Evolutionary conservation across 2,113 vertebrate species (phyloP), one percentile per base, ranked within the genome.

Genomic region (Caranx melampygus): DNA sequence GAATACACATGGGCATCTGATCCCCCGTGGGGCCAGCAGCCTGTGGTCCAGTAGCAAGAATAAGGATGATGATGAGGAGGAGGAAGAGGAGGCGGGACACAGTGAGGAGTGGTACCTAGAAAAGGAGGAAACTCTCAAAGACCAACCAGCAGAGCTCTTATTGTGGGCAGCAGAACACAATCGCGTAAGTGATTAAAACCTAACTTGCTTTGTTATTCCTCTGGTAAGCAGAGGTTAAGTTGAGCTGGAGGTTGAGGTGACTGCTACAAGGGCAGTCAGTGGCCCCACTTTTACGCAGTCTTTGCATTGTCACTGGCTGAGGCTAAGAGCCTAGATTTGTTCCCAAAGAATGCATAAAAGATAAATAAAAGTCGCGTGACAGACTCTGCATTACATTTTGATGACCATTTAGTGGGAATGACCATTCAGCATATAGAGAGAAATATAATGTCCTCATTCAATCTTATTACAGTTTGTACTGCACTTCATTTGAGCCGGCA

Each of bases 151-250:
- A 12, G 88, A 93, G 68, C 89, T 95, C 37, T 61, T 94, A 37
- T 86, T 95, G 34, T 95, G 94, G 94, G 94, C 94, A 13, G 92
- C 93, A 0, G 93, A 95, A 87, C 89, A 91, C 70, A 93, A 93
- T 70, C 90, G 92, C 0, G 94, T 95, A 79, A 92, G 92, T 91
- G 6, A 58, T 3, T 12, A 3, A 18, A 10, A 33, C 15, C 34
- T 59, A 18, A 7, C 31, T 5, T 34, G 14, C 18, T 59, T 16
- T 34, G 49, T 16, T 45, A 3, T 6, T 2, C 3, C 18, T 18
- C 15, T 49, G 18, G 6, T 49, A 18, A 49, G 47, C 15, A 49
- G 16, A 16, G 47, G 47, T 26, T 11, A 55, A 26, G 26, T 12
- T 55, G 10, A 0, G 52, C 12, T 1, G 1, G 51, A 52, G 51